phyloP scores from a whole-genome alignment of 2,888 invertebrate species.

The Rhopalosiphum nymphaeae region DNA sequence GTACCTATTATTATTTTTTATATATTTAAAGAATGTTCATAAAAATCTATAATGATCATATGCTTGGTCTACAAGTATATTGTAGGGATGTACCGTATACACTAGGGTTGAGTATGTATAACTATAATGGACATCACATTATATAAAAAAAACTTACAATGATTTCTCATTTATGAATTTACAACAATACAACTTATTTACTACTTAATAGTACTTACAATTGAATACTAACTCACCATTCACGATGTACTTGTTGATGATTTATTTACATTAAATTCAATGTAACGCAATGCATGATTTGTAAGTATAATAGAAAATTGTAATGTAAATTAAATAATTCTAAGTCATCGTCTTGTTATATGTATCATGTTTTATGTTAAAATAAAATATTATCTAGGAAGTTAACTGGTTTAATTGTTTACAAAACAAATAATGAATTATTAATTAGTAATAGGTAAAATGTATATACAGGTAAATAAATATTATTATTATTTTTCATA shows the following conservation, averaged over 20 bases:
- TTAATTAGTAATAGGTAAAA: background rate
- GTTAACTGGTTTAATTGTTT: background rate
- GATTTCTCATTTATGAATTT: slow-evolving; percentile 20
- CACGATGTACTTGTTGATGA: slow-evolving; percentile 13
- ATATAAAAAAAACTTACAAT: slow-evolving; percentile 2
- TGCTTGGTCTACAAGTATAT: background rate
- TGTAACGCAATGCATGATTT: slow-evolving; percentile 23
- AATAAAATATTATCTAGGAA: background rate
- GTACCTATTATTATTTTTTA: background rate
- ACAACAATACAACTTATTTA: slow-evolving; percentile 47
- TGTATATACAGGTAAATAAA: background rate
- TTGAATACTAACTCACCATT: background rate
- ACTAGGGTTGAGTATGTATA: background rate
- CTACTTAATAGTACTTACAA: background rate
- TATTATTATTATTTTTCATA: background rate
- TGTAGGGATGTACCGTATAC: background rate
- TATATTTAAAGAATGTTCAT: too few species aligned
- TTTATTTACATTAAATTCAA: slow-evolving; percentile 41
- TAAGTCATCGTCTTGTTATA: background rate
- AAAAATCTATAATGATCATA: background rate
- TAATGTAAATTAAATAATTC: slow-evolving; percentile 41
- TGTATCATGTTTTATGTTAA: background rate
- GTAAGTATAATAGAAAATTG: slow-evolving; percentile 34
- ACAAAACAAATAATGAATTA: background rate
- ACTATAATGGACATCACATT: background rate